Conservation (phyloP, 1,140 invertebrate genomes). For the Aporrectodea caliginosa region DNA sequence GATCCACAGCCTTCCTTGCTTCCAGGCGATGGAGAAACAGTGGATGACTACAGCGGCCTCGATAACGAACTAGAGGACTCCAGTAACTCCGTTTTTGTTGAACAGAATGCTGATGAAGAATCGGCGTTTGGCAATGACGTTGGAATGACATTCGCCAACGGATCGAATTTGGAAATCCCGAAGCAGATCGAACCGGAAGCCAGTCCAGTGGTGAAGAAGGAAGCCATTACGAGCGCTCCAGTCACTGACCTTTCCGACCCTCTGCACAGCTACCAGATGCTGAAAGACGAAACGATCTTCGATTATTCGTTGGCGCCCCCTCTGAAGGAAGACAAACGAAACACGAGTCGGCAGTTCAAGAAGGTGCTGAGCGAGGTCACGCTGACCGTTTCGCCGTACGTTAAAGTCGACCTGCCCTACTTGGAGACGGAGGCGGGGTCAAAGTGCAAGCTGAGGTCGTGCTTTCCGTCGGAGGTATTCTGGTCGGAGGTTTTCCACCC, state of each 20-base stretch:
- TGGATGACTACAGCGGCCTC: background rate
- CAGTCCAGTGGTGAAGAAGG: constrained; percentile 23
- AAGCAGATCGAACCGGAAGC: background rate
- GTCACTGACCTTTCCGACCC: constrained; percentile 55
- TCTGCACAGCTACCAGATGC: constrained; percentile 50
- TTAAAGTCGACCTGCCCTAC: constrained; percentile 79
- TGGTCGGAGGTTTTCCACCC: constrained; percentile 62
- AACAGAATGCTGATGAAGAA: background rate
- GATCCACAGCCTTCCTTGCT: background rate
- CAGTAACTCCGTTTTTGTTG: background rate
- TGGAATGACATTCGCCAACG: background rate
- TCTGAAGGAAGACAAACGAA: constrained; percentile 6
- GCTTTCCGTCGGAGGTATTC: constrained; percentile 76
- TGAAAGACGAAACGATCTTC: constrained; percentile 53
- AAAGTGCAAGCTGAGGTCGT: constrained; percentile 70
- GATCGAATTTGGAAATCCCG: background rate
- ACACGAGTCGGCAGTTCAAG: constrained; percentile 62
- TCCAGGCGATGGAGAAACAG: background rate
- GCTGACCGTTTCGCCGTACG: constrained; percentile 79
- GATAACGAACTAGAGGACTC: background rate
- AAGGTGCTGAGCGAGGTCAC: constrained; percentile 70
- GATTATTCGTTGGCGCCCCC: constrained; percentile 10
- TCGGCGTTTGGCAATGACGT: background rate
- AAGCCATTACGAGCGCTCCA: background rate
- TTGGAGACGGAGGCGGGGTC: constrained; percentile 78